Evolutionary conservation across 2,113 vertebrate genomes (phyloP).

Genomic region (Podocnemis expansa): DNA sequence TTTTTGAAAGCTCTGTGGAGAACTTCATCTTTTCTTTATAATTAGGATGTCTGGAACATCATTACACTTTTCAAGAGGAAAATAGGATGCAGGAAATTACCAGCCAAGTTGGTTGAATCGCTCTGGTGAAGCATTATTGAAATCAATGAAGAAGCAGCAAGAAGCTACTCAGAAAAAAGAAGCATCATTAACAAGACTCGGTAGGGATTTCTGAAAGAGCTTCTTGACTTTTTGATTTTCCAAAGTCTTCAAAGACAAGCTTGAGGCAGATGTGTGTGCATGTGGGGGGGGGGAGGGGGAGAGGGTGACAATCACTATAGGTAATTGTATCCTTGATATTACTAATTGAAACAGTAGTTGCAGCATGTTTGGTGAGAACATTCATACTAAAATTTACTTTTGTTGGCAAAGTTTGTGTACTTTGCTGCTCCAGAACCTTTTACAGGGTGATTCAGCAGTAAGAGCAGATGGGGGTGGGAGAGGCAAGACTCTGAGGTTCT

Average conservation of each 20-base stretch:
- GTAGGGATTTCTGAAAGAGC: fast-evolving
- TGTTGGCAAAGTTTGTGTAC: not conserved
- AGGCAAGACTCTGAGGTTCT: not conserved
- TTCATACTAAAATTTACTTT: not conserved
- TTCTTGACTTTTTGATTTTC: not conserved
- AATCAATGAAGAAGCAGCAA: not conserved
- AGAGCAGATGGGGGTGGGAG: not conserved
- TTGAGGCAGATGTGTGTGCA: fast-evolving
- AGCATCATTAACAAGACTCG: not conserved
- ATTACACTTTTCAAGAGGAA: slow-evolving; percentile 21
- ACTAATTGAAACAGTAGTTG: not conserved
- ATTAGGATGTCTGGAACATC: not conserved
- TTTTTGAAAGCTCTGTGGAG: not conserved
- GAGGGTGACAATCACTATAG: not conserved
- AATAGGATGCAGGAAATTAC: not conserved
- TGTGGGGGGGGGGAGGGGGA: not conserved
- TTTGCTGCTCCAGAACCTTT: not conserved
- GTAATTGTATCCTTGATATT: not conserved
- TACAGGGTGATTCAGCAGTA: not conserved
- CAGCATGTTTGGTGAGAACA: not conserved
- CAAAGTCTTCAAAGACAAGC: not conserved
- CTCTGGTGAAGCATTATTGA: fast-evolving
- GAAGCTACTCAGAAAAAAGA: not conserved
- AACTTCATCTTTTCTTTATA: not conserved
- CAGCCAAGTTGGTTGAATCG: not conserved